A percentile compares a stretch with the other conserved stretches of the same genome.
These are phyloP conservation scores for Nipponia nippon DNA, from an alignment of 2,113 vertebrate species.

Conservation along the genomic window DNA sequence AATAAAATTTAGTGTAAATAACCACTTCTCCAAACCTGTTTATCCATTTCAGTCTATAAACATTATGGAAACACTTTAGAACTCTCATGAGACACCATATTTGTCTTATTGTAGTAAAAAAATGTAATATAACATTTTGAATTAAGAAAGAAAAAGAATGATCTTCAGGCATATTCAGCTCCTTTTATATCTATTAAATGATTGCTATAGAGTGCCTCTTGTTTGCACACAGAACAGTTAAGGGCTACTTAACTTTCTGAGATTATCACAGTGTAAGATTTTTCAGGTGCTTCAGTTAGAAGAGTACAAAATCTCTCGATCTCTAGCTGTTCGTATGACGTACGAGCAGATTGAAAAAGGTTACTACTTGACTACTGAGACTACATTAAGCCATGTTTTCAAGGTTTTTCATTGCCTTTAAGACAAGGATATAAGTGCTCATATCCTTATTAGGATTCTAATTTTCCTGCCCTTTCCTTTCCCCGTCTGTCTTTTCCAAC, in stretches of 20 bases:
- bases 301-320: not conserved
- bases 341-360: not conserved
- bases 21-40: not conserved
- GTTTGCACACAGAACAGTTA: not conserved
- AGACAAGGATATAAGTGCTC: not conserved
- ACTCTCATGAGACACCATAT: not conserved
- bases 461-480: conserved; percentile 6
- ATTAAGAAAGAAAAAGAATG: not conserved
- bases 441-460: not conserved
- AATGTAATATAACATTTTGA: not conserved
- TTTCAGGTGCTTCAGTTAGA: not conserved
- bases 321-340: not conserved
- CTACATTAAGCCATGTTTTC: not conserved
- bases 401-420: not conserved
- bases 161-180: not conserved
- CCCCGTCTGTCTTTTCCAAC: not conserved
- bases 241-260: not conserved
- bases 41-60: not conserved
- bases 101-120: not conserved
- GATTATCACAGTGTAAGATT: not conserved
- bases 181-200: not conserved
- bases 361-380: not conserved
- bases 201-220: not conserved
- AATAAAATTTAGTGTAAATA: not conserved
- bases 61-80: not conserved